phyloP scores from a whole-genome alignment of 2,797 vertebrate genomes.

The Esox masquinongy region DNA sequence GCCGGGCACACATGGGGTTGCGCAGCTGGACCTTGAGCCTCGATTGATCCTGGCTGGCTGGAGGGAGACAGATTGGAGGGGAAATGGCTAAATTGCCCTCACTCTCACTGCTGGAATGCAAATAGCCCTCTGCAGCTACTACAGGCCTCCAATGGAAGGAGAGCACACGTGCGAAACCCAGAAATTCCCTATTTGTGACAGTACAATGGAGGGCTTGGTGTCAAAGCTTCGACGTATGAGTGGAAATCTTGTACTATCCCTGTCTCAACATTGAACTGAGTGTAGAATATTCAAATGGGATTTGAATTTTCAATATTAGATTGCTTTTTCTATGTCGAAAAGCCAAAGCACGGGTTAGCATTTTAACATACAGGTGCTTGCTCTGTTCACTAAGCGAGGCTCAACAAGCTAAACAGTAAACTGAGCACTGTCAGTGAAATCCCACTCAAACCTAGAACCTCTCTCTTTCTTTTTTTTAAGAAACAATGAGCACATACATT shows the following conservation, averaged over 20 bases:
- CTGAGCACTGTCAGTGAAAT: constrained; percentile 49
- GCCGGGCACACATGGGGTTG: constrained; percentile 71
- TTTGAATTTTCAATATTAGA: not conserved
- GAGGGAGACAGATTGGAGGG: constrained; percentile 82
- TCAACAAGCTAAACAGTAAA: constrained; percentile 60
- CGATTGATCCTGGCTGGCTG: constrained; percentile 74
- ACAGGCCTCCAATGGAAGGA: constrained; percentile 23
- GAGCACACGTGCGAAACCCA: constrained; percentile 32
- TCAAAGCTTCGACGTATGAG: not conserved
- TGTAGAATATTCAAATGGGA: not conserved
- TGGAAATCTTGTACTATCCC: not conserved
- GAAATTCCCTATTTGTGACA: constrained; percentile 5
- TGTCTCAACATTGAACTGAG: not conserved
- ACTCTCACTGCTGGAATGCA: constrained; percentile 82
- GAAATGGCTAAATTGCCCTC: constrained; percentile 83
- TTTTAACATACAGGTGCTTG: constrained; percentile 25
- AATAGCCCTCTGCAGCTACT: constrained; percentile 59
- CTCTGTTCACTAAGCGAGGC: constrained; percentile 37
- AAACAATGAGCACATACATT: not conserved
- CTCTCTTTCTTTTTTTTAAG: constrained; percentile 32
- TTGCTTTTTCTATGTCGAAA: not conserved
- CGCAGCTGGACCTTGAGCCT: constrained; percentile 78
- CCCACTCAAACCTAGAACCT: constrained; percentile 54
- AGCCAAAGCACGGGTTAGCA: not conserved
- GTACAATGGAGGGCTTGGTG: not conserved